Evolutionary conservation across 92 coral and sea anemone species (phyloP).

Genomic region (Montipora capitata): DNA sequence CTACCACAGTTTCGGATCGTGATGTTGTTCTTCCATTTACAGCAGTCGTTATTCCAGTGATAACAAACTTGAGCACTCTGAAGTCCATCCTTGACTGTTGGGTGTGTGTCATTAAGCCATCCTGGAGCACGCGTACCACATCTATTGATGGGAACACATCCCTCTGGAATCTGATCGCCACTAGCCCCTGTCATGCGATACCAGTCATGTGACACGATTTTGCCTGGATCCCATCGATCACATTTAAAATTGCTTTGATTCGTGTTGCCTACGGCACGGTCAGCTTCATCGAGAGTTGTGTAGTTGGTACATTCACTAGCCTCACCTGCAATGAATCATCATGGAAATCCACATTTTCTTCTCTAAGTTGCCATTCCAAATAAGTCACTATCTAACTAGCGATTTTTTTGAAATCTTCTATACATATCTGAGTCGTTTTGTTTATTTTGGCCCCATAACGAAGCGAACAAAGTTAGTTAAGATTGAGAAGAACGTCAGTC

Average conservation of each 20-base stretch:
- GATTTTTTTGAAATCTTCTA: too few relatives aligned
- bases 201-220: conserved; percentile 3
- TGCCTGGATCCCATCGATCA: not conserved
- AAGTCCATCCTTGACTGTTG: not conserved
- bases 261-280: not conserved
- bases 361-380: too few relatives aligned
- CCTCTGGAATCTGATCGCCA: not conserved
- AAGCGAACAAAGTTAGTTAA: too few relatives aligned
- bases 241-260: conserved; percentile 1
- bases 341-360: too few relatives aligned
- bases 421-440: too few relatives aligned
- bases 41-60: conserved; percentile 19
- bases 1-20: conserved; percentile 16
- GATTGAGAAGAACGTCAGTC: too few relatives aligned
- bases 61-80: conserved; percentile 23
- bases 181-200: conserved; percentile 1
- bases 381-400: too few relatives aligned
- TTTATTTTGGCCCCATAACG: too few relatives aligned
- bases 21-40: conserved; percentile 13
- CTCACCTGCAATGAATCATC: not conserved
- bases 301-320: not conserved
- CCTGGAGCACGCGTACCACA: conserved; percentile 46
- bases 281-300: not conserved
- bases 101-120: conserved; percentile 9
- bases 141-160: not conserved